Evolutionary conservation across 2,888 invertebrate species (phyloP).

Genomic region (Panorpa germanica): DNA sequence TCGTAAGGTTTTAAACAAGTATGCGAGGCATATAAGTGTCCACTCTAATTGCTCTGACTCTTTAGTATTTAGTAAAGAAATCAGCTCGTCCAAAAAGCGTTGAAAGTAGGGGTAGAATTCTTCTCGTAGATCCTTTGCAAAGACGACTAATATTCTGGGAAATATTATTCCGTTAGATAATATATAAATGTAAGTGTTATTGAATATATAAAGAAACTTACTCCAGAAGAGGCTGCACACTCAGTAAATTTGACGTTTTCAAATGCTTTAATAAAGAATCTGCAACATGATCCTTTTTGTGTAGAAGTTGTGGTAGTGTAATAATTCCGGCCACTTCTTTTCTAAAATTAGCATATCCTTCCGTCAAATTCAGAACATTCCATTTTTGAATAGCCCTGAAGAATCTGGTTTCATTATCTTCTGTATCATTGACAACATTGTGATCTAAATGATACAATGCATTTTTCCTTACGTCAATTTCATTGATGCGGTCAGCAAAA

Average conservation of each 20-base stretch:
- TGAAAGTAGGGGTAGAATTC: constrained; percentile 81
- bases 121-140: constrained; percentile 71
- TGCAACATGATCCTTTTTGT: constrained; percentile 59
- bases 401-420: constrained; percentile 60
- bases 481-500: constrained; percentile 71
- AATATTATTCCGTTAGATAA: constrained; percentile 10
- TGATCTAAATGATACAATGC: constrained; percentile 72
- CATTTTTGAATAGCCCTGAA: constrained; percentile 71
- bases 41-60: constrained; percentile 74
- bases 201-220: constrained; percentile 31
- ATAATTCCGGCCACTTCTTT: constrained; percentile 55
- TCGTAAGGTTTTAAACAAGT: constrained; percentile 79
- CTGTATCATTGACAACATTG: constrained; percentile 51
- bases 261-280: constrained; percentile 54
- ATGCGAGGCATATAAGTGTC: constrained; percentile 70
- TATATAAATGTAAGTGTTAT: constrained; percentile 7
- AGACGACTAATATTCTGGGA: constrained; percentile 58
- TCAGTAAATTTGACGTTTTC: constrained; percentile 46
- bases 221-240: constrained; percentile 70
- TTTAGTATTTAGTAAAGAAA: constrained; percentile 50
- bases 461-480: constrained; percentile 62
- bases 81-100: constrained; percentile 50
- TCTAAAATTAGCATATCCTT: constrained; percentile 59
- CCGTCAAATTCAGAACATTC: constrained; percentile 71
- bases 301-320: constrained; percentile 69